These are phyloP conservation scores for Amphimallon solstitiale DNA, from an alignment of 2,888 invertebrate species.

Conservation along the genomic window DNA sequence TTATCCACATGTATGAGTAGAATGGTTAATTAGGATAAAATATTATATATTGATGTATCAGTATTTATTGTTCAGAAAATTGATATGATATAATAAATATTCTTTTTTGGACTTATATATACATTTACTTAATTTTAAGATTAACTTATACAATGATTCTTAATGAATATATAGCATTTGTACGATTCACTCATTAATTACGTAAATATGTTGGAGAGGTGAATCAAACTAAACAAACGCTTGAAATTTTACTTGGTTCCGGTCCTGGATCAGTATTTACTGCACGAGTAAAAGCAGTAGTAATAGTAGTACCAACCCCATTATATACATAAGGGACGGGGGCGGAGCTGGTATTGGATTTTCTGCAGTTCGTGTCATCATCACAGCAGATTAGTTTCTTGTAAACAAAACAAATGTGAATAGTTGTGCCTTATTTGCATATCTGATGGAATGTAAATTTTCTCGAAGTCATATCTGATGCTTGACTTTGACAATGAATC, in stretches of 20 bases:
- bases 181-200: too few relatives aligned
- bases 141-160: too few relatives aligned
- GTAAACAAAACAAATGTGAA: slow-evolving; percentile 43
- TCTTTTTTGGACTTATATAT: too few relatives aligned
- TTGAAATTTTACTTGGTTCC: background rate
- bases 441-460: slow-evolving; percentile 28
- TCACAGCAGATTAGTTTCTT: slow-evolving; percentile 47
- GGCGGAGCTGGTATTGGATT: slow-evolving; percentile 42
- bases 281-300: slow-evolving; percentile 8
- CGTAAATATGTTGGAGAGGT: too few relatives aligned
- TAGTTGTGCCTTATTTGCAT: slow-evolving; percentile 30
- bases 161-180: too few relatives aligned
- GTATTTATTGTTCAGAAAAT: too few relatives aligned
- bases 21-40: too few relatives aligned
- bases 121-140: too few relatives aligned
- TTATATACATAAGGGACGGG: slow-evolving; percentile 31
- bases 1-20: too few relatives aligned
- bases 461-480: background rate
- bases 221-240: background rate
- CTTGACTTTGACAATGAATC: too few relatives aligned
- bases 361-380: slow-evolving; percentile 46
- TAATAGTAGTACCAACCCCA: slow-evolving; percentile 24
- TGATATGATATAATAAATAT: too few relatives aligned
- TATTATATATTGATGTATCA: too few relatives aligned
- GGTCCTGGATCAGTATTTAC: slow-evolving; percentile 26